Evolutionary conservation across 2,888 invertebrate species (phyloP).

Genomic region (Endotricha flammealis): DNA sequence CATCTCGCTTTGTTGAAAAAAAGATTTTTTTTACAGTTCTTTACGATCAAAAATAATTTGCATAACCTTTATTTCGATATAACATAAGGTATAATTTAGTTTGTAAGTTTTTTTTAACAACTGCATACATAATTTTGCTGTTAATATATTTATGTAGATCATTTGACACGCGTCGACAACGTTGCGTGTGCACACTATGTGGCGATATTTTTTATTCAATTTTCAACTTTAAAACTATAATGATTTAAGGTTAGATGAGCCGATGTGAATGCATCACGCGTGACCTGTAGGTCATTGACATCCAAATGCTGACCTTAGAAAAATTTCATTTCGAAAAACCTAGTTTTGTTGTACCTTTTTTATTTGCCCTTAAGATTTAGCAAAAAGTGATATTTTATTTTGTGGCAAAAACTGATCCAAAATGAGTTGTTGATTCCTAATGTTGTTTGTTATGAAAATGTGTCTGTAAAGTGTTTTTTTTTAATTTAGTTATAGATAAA

Average conservation of each 20-base stretch:
- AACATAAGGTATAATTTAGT: constrained; percentile 24
- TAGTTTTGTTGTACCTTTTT: not conserved
- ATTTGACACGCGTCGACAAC: constrained; percentile 54
- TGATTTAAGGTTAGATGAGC: not conserved
- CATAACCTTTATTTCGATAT: constrained; percentile 9
- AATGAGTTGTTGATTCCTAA: too few species aligned
- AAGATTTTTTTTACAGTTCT: constrained; percentile 20
- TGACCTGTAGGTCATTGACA: constrained; percentile 31
- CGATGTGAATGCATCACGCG: not conserved
- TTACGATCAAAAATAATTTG: not conserved
- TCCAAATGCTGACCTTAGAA: constrained; percentile 26
- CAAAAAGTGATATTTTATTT: too few species aligned
- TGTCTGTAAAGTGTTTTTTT: too few species aligned
- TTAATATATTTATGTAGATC: constrained; percentile 32
- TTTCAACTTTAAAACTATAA: not conserved
- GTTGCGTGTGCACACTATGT: constrained; percentile 18
- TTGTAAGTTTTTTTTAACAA: constrained; percentile 2
- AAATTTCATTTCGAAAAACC: not conserved
- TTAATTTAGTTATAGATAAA: too few species aligned
- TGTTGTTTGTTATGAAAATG: too few species aligned
- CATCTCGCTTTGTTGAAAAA: constrained; percentile 45
- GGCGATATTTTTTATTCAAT: constrained; percentile 12
- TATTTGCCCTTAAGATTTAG: too few species aligned
- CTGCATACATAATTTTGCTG: constrained; percentile 15
- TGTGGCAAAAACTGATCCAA: too few species aligned